These are phyloP conservation scores for Callipepla squamata DNA, from an alignment of 2,113 vertebrate species.

Conservation along the genomic window DNA sequence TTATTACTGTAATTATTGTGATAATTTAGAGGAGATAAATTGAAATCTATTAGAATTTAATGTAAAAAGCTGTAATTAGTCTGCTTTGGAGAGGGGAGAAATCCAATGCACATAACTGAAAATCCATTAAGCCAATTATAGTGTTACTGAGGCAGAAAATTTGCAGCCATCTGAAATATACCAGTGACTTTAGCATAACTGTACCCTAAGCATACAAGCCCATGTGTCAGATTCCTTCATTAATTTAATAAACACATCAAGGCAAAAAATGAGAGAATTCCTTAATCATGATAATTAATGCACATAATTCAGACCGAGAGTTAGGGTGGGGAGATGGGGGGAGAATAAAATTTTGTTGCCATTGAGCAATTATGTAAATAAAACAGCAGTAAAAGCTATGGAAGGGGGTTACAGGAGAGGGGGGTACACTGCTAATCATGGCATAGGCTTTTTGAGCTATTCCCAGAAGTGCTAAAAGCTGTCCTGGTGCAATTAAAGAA, in stretches of 20 bases:
- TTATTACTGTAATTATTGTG: constrained; percentile 72
- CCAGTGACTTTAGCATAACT: constrained; percentile 63
- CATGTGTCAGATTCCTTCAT: constrained; percentile 81
- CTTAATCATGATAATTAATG: constrained; percentile 86
- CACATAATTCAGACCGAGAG: constrained; percentile 63
- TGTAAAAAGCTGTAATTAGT: constrained; percentile 80
- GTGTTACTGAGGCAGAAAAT: constrained; percentile 56
- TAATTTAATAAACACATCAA: constrained; percentile 92
- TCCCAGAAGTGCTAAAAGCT: constrained; percentile 83
- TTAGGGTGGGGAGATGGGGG: constrained; percentile 43
- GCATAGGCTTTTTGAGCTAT: constrained; percentile 75
- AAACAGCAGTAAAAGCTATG: constrained; percentile 73
- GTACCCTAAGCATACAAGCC: constrained; percentile 75
- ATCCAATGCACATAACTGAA: constrained; percentile 39
- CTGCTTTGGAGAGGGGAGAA: constrained; percentile 57
- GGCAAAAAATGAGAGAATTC: constrained; percentile 79
- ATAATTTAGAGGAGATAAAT: constrained; percentile 76
- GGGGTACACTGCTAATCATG: constrained; percentile 79
- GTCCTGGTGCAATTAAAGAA: constrained; percentile 87
- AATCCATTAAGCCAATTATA: constrained; percentile 78
- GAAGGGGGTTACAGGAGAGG: background rate
- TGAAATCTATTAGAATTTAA: constrained; percentile 77
- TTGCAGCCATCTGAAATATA: constrained; percentile 62
- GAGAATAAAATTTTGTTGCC: constrained; percentile 74
- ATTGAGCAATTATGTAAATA: constrained; percentile 89